Evolutionary conservation across 1,140 invertebrate species (phyloP), one percentile per base, ranked within the genome.

Genomic region (Philaenus spumarius): DNA sequence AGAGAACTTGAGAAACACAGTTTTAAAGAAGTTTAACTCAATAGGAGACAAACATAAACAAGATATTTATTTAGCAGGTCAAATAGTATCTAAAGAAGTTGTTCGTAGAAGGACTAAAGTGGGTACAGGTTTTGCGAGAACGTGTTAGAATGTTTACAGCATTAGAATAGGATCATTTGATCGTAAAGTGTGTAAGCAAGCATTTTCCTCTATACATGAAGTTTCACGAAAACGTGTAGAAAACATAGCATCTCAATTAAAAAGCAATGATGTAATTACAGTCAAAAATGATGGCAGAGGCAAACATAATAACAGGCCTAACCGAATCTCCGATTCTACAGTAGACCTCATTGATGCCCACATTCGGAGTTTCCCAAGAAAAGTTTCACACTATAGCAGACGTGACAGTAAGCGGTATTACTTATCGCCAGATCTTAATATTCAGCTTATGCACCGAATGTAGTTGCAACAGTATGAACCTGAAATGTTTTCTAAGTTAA

Each of bases 1-100:
- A 9, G 15, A 45, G 7, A 19, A 45, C 6, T 9, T 45, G 42
- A 45, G 42, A 15, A 45, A 45, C 15, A 45, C 14, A 7, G 20
- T 45, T 45, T 45, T 45, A 17, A 45, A 45, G 15, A 45, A 45
- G 15, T 45, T 45, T n/a, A n/a, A n/a, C n/a, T n/a, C n/a, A n/a
- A n/a, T n/a, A n/a, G n/a, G n/a, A n/a, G n/a, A n/a, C n/a, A n/a
- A n/a, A n/a, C n/a, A n/a, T n/a, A n/a, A n/a, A n/a, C n/a, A n/a
- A n/a, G n/a, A n/a, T n/a, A n/a, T n/a, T n/a, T n/a, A n/a, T n/a
- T n/a, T n/a, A n/a, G n/a, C n/a, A n/a, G n/a, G n/a, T n/a, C n/a
- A n/a, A n/a, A n/a, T n/a, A n/a, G n/a, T n/a, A n/a, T n/a, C n/a
- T n/a, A n/a, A n/a, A n/a, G n/a, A n/a, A n/a, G 6, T 15, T 15